phyloP scores from a whole-genome alignment of 2,797 vertebrate species.

The Diplodus sargus region DNA sequence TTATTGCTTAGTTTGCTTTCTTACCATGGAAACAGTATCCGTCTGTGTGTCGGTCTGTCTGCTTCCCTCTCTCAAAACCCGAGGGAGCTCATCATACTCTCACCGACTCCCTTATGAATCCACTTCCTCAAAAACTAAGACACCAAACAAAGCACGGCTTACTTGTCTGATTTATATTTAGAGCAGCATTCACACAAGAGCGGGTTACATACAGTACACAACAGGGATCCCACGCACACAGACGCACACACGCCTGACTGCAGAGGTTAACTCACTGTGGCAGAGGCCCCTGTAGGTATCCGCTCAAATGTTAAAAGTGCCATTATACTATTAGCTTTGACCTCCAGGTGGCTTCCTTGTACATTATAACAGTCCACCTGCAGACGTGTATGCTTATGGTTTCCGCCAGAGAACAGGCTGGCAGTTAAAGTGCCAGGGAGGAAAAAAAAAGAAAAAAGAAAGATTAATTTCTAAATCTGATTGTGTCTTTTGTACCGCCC shows the following conservation, averaged over 20 bases:
- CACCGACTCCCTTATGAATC: conserved; percentile 42
- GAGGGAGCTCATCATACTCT: conserved; percentile 44
- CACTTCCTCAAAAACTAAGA: conserved; percentile 46
- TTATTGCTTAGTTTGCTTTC: conserved; percentile 50
- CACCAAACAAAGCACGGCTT: conserved; percentile 27
- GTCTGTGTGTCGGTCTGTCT: conserved; percentile 13
- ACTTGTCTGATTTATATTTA: conserved; percentile 58
- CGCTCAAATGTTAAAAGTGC: conserved; percentile 70
- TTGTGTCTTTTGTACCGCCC: conserved; percentile 29
- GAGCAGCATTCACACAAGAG: conserved; percentile 25
- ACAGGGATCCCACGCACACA: neutral
- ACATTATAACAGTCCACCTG: conserved; percentile 50
- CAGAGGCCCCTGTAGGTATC: conserved; percentile 63
- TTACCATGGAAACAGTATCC: conserved; percentile 27
- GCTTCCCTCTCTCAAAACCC: conserved; percentile 38
- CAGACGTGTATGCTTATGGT: conserved; percentile 29
- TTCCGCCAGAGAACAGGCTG: conserved; percentile 17
- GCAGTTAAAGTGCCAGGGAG: conserved; percentile 1
- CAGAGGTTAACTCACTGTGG: conserved; percentile 58
- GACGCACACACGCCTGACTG: neutral
- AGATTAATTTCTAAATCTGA: conserved; percentile 45
- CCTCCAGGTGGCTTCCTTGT: conserved; percentile 47
- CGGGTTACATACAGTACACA: conserved; percentile 34
- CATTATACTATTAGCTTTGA: conserved; percentile 69
- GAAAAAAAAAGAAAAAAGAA: neutral